Conservation (phyloP, 2,888 invertebrate species). For the Abscondita cerata region DNA sequence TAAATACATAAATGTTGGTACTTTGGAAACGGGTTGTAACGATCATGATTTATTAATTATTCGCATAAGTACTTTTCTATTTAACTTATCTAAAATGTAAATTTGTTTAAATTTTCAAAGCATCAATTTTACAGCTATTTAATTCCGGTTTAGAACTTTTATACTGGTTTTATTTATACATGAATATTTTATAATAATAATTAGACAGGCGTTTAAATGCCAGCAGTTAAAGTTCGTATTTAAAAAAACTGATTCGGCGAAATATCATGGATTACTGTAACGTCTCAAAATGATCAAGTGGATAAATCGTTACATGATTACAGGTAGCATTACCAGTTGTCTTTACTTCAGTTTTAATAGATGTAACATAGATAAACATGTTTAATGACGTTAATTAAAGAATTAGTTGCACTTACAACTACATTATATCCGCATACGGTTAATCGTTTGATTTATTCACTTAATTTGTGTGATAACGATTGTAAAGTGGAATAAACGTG, state of each 20-base stretch:
- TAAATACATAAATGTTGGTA: constrained; percentile 5
- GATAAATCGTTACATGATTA: neutral
- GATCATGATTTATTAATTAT: constrained; percentile 10
- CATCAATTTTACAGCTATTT: neutral
- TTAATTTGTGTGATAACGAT: constrained; percentile 1
- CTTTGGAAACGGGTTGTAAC: neutral
- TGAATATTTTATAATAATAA: no score
- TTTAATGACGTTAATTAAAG: constrained; percentile 11
- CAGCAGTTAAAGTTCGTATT: no score
- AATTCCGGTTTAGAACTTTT: no score
- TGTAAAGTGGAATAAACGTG: neutral
- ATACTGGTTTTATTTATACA: no score
- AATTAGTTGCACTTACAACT: constrained; percentile 15
- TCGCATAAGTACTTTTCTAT: neutral
- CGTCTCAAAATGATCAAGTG: no score
- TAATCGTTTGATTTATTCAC: neutral
- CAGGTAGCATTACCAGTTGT: neutral
- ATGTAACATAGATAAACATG: neutral
- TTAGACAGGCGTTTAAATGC: no score
- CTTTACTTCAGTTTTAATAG: neutral
- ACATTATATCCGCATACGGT: constrained; percentile 1
- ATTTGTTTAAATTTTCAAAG: constrained; percentile 3
- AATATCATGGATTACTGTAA: no score
- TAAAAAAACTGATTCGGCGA: no score
- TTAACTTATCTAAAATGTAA: constrained; percentile 10